These are phyloP conservation scores for Ethmia dodecea DNA, from an alignment of 2,888 invertebrate genomes.

Conservation along the genomic window DNA sequence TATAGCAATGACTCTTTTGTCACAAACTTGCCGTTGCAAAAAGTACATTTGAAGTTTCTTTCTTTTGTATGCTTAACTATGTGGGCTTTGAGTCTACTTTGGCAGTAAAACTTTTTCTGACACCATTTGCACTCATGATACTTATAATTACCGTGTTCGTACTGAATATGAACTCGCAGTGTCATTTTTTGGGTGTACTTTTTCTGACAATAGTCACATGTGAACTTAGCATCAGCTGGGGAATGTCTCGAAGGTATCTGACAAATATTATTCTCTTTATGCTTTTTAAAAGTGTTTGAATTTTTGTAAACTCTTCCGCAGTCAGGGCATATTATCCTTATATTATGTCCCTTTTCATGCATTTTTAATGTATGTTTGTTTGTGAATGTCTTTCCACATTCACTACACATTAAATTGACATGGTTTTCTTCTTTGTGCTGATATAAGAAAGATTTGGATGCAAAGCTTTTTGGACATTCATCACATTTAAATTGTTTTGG, in stretches of 20 bases:
- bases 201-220: constrained; percentile 60
- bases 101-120: constrained; percentile 57
- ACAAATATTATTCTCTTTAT: constrained; percentile 47
- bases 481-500: constrained; percentile 41
- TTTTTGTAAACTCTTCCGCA: constrained; percentile 58
- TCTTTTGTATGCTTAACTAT: constrained; percentile 61
- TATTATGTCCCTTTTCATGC: constrained; percentile 45
- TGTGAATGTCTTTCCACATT: constrained; percentile 50
- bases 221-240: constrained; percentile 45
- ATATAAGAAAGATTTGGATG: constrained; percentile 32
- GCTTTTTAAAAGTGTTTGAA: constrained; percentile 46
- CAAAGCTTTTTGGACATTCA: constrained; percentile 39
- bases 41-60: constrained; percentile 45
- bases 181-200: constrained; percentile 60
- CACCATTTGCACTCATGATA: constrained; percentile 58
- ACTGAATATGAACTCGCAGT: constrained; percentile 57
- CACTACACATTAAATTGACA: constrained; percentile 36
- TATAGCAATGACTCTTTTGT: constrained; percentile 56
- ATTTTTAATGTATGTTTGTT: constrained; percentile 42
- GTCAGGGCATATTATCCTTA: constrained; percentile 43
- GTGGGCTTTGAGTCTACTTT: constrained; percentile 55
- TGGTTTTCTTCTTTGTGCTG: constrained; percentile 41
- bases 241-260: constrained; percentile 38
- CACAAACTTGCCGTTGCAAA: constrained; percentile 53
- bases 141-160: constrained; percentile 58